phyloP scores from a whole-genome alignment of 2,797 vertebrate species.

The Danio aesculapii region DNA sequence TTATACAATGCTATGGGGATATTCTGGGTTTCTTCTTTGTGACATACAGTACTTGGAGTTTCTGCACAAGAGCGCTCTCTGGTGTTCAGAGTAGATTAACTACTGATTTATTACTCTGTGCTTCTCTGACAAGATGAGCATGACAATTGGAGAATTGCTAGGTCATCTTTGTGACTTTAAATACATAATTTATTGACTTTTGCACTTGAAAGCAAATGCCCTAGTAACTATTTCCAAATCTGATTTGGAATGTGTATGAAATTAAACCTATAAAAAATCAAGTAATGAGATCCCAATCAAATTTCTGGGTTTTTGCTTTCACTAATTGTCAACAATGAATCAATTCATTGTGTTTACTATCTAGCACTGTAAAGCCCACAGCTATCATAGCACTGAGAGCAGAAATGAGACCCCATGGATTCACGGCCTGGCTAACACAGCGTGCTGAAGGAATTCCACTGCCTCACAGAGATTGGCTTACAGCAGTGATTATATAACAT shows the following conservation, averaged over 20 bases:
- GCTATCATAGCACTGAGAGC: constrained; percentile 24
- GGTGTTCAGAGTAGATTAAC: too few relatives aligned
- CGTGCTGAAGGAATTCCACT: constrained; percentile 26
- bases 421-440: constrained; percentile 22
- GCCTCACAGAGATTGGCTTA: constrained; percentile 6
- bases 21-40: too few relatives aligned
- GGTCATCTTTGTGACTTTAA: too few relatives aligned
- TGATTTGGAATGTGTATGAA: neutral
- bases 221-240: too few relatives aligned
- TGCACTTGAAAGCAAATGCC: too few relatives aligned
- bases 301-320: neutral
- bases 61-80: too few relatives aligned
- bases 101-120: too few relatives aligned
- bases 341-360: neutral
- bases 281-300: neutral
- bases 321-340: neutral
- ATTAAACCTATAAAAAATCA: neutral
- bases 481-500: constrained; percentile 38
- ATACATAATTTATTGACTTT: too few relatives aligned
- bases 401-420: constrained; percentile 20
- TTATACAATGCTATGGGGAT: too few relatives aligned
- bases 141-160: too few relatives aligned
- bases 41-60: too few relatives aligned
- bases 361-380: constrained; percentile 2
- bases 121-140: too few relatives aligned